A percentile compares a stretch with the other conserved stretches of the same genome.
Conservation (phyloP, 2,113 vertebrate genomes). For the Syngnathus typhle region DNA sequence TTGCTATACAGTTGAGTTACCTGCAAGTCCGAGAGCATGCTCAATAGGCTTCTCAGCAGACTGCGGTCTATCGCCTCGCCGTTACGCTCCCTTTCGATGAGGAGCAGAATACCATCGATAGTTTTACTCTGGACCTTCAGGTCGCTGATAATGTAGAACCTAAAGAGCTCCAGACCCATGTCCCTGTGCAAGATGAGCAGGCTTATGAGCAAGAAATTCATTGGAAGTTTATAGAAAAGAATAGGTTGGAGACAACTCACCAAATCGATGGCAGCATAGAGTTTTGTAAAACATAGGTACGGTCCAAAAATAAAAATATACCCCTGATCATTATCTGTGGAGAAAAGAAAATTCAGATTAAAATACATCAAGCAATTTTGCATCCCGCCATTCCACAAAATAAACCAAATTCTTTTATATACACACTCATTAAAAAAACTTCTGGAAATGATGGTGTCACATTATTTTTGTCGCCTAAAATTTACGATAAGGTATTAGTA, state of each 20-base stretch:
- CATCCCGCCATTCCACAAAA: neutral
- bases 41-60: slow-evolving; percentile 91
- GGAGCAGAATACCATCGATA: slow-evolving; percentile 92
- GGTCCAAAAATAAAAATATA: slow-evolving; percentile 99
- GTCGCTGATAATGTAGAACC: slow-evolving; percentile 97
- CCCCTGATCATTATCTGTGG: slow-evolving; percentile 98
- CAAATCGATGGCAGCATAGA: slow-evolving; percentile 99
- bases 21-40: slow-evolving; percentile 97
- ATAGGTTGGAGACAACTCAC: slow-evolving; percentile 65
- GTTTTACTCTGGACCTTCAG: slow-evolving; percentile 98
- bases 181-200: slow-evolving; percentile 74
- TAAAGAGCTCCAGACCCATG: slow-evolving; percentile 97
- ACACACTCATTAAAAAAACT: no score
- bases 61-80: slow-evolving; percentile 94
- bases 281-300: slow-evolving; percentile 98
- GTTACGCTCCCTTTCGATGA: slow-evolving; percentile 91
- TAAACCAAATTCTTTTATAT: neutral
- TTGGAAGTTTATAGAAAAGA: neutral
- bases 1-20: slow-evolving; percentile 58
- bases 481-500: no score
- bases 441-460: no score
- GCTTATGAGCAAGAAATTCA: neutral
- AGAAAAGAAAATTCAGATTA: slow-evolving; percentile 14
- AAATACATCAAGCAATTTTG: neutral
- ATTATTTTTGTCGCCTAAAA: no score